Base-by-base conservation (phyloP, 2,888 invertebrate genomes). In the Eristalis arbustorum region DNA sequence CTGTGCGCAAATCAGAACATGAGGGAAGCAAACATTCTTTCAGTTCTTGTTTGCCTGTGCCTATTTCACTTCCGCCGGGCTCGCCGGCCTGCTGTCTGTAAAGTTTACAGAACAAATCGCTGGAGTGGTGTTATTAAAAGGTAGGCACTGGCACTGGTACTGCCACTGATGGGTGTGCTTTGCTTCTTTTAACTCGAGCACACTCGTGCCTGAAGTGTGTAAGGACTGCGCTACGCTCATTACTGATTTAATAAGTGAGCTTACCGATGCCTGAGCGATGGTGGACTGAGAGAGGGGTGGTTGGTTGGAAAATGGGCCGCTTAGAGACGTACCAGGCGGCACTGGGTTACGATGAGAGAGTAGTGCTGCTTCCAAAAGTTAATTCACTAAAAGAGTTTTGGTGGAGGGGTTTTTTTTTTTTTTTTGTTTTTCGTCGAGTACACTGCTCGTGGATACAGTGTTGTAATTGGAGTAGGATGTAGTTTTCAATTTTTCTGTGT, bases 191-290 rank as follows among this genome's bases (percentile, higher is more conserved):
- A 62, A 37, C 40, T 63, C 57, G 64, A 57, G 64, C 8, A 57
- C 34, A 31, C 23, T 62, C 77, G 61, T 77, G 74, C 40, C 49
- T 79, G 80, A 81, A 81, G 72, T 66, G 77, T 57, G 68, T 68
- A 34, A 49, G 62, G 63, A 73, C 81, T 81, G 31, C 10, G 31
- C 72, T 42, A 63, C 10, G 31, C 81, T 77, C 66, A 77, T 73
- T 81, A 81, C 59, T 56, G 18, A 18, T n/a, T 22, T 11, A 22
- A 22, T 49, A 25, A 64, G 64, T 76, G 59, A 13, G 31, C 49
- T 18, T 49, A 49, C 49, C 49, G 18, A 49, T 1, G 49, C 4
- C 23, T n/a, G 23, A 42, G n/a, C n/a, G 57, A 34, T 61, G 68
- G 78, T 64, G 23, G 57, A 37, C 49, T 49, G 5, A 49, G 8